phyloP scores from a whole-genome alignment of 2,113 vertebrate species.

The Lepus europaeus region DNA sequence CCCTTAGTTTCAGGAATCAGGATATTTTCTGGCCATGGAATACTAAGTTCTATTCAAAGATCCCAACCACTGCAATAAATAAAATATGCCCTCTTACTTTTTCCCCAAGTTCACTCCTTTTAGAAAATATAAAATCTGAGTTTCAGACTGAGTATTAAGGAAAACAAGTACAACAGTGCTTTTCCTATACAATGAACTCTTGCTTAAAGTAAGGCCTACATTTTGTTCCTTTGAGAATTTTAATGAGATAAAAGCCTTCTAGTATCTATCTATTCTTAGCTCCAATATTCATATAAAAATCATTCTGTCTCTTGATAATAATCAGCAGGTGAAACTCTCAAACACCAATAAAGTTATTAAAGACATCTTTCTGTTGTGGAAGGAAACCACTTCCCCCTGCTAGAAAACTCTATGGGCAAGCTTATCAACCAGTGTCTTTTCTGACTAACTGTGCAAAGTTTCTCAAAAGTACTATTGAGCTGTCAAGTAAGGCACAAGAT shows the following conservation, averaged over 20 bases:
- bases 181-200: conserved; percentile 20
- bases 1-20: background rate
- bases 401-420: conserved; percentile 40
- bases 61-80: background rate
- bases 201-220: background rate
- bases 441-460: conserved; percentile 34
- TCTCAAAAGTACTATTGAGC: conserved; percentile 41
- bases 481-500: conserved; percentile 18
- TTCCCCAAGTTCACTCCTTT: background rate
- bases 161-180: background rate
- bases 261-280: conserved; percentile 26
- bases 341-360: background rate
- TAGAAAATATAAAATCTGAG: background rate
- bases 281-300: conserved; percentile 43
- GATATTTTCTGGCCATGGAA: background rate
- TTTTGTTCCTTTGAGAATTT: conserved; percentile 27
- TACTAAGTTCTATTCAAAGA: background rate
- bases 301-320: conserved; percentile 29
- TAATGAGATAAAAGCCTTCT: conserved; percentile 20
- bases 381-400: conserved; percentile 41
- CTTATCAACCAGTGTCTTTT: conserved; percentile 55
- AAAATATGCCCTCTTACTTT: background rate
- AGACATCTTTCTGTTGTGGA: conserved; percentile 22
- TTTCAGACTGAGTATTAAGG: background rate
- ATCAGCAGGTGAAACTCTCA: conserved; percentile 36